Evolutionary conservation across 2,113 vertebrate species (phyloP), one percentile per base, ranked within the genome.

Genomic region (Athene cunicularia): DNA sequence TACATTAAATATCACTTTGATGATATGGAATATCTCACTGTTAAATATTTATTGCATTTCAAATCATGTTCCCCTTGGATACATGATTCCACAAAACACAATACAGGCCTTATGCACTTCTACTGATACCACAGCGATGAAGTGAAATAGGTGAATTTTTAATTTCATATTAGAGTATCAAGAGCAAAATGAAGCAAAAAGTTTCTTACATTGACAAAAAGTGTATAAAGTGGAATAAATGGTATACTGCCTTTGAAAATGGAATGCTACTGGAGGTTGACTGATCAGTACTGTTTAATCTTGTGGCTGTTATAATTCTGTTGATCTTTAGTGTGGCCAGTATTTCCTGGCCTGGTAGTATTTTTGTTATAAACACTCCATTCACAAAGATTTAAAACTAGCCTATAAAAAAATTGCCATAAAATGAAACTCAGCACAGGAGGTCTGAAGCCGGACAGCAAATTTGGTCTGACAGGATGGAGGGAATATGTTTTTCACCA

Each of bases 1-100:
- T 80, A 87, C 80, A 83, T 39, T 88, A 41, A 52, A 21, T 59
- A 83, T 91, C 43, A 70, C 12, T 86, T 86, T 90, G 88, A 94
- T 77, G 41, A 66, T 88, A 90, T 18, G 53, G 63, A 93, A 84
- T 88, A 66, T 88, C 30, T 82, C 47, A 55, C 59, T 95, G 55
- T 86, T 92, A 95, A 93, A 95, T 95, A 93, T 94, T 95, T 93
- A 95, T 74, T 91, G 43, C 47, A 92, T 91, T 93, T 88, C 49
- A 75, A 81, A 95, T 81, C 59, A 64, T 52, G 52, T 39, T 86
- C 18, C 27, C 72, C 52, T 91, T 77, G 47, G 55, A 90, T 74
- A 70, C 10, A 11, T 23, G 80, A 33, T 74, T 80, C 59, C 43
- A 84, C 27, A 85, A 80, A 80, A 77, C 17, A 56, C 33, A 86